These are phyloP conservation scores for Ophiothrix spiculata DNA, from an alignment of 35 echinoderm and acorn worm genomes.

Conservation along the genomic window DNA sequence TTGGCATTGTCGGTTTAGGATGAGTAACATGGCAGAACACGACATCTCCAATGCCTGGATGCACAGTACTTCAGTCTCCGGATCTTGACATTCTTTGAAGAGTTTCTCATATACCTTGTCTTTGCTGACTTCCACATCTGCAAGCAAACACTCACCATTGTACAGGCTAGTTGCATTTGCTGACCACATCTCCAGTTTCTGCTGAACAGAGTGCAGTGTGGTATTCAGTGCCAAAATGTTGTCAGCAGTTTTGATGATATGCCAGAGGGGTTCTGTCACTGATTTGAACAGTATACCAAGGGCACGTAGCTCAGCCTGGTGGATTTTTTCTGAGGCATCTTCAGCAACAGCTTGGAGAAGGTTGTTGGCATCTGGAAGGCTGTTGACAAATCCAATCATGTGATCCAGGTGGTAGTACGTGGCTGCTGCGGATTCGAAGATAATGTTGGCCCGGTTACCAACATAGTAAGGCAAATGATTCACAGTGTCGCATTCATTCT, in stretches of 20 bases:
- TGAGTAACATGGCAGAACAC: conserved; percentile 43
- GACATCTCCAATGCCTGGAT: conserved; percentile 50
- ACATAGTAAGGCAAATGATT: conserved; percentile 25
- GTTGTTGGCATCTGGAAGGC: conserved; percentile 48
- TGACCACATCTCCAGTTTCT: conserved; percentile 13
- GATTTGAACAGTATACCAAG: conserved; percentile 51
- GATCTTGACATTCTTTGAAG: conserved; percentile 16
- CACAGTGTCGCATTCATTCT: neutral
- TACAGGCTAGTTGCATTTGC: conserved; percentile 37
- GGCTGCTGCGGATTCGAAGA: conserved; percentile 40
- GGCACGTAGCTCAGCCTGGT: conserved; percentile 37
- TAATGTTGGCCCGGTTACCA: conserved; percentile 55
- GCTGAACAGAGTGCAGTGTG: conserved; percentile 21
- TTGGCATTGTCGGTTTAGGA: conserved; percentile 44
- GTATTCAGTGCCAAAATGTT: conserved; percentile 56
- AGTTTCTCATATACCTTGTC: conserved; percentile 25
- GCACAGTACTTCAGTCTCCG: conserved; percentile 32
- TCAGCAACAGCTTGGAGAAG: conserved; percentile 27
- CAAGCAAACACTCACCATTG: neutral
- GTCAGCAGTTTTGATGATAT: conserved; percentile 20
- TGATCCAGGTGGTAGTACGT: conserved; percentile 45
- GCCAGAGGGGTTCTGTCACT: conserved; percentile 62
- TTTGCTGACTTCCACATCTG: neutral
- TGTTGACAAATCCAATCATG: conserved; percentile 32
- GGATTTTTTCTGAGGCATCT: conserved; percentile 30